Conservation (phyloP, 2,113 vertebrate species). For the Alexandromys fortis region DNA sequence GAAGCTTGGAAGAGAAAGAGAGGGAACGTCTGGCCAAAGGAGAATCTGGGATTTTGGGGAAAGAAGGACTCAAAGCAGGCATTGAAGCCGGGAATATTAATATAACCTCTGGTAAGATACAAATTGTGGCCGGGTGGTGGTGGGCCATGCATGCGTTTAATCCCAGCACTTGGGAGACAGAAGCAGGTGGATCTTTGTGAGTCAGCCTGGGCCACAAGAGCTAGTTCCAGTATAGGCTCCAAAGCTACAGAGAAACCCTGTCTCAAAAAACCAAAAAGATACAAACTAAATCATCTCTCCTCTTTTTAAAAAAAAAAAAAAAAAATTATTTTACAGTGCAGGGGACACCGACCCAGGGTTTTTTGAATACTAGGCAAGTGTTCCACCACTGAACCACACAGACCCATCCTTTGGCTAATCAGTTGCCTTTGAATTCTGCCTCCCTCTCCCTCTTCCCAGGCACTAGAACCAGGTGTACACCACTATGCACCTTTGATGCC, state of each 20-base stretch:
- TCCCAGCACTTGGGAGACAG: too few species aligned
- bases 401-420: neutral
- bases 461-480: too few species aligned
- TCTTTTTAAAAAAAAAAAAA: neutral
- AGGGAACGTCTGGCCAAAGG: conserved; percentile 90
- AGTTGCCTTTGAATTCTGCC: neutral
- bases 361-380: neutral
- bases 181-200: too few species aligned
- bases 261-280: conserved; percentile 68
- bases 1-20: conserved; percentile 97
- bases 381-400: neutral
- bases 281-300: neutral
- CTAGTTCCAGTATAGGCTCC: too few species aligned
- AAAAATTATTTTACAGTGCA: too few species aligned
- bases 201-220: too few species aligned
- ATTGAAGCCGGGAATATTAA: conserved; percentile 97
- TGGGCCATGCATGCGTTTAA: too few species aligned
- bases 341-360: neutral
- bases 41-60: conserved; percentile 80
- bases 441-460: neutral
- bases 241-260: too few species aligned
- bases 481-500: neutral
- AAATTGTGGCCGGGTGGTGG: neutral
- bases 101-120: conserved; percentile 92
- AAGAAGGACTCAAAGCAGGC: conserved; percentile 92